These are phyloP conservation scores for Oryctes rhinoceros DNA, from an alignment of 1,140 invertebrate species.

Conservation along the genomic window DNA sequence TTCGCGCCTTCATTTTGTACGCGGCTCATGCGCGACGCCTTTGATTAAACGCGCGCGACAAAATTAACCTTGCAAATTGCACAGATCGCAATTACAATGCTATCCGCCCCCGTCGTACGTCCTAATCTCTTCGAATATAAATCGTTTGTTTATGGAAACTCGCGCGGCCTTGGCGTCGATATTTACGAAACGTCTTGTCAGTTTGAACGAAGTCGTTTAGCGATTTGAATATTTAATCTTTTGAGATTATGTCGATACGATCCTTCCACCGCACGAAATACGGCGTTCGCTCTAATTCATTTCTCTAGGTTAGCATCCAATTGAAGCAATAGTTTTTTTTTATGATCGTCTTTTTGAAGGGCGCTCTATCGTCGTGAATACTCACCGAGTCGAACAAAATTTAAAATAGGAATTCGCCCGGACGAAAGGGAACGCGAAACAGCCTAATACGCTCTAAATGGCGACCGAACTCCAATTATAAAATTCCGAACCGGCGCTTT, in stretches of 20 bases:
- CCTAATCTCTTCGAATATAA: slow-evolving; percentile 20
- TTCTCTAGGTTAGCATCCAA: background rate
- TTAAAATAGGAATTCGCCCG: too few relatives aligned
- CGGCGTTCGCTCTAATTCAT: background rate
- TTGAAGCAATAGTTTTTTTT: background rate
- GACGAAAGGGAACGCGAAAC: too few relatives aligned
- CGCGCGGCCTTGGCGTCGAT: background rate
- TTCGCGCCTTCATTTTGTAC: background rate
- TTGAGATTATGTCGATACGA: background rate
- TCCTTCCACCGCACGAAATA: background rate
- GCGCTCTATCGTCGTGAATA: too few relatives aligned
- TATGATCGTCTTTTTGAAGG: too few relatives aligned
- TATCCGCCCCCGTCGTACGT: background rate
- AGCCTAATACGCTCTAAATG: background rate
- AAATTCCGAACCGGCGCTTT: background rate
- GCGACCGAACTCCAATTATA: slow-evolving; percentile 4
- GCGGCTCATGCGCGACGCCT: background rate
- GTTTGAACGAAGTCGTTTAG: background rate
- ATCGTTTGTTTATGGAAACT: slow-evolving; percentile 30
- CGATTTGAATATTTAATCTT: slow-evolving; percentile 15
- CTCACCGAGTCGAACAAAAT: too few relatives aligned
- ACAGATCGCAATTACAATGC: slow-evolving; percentile 11
- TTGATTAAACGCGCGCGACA: background rate
- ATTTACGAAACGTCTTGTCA: slow-evolving; percentile 24
- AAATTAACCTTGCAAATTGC: slow-evolving; percentile 28